Conservation (phyloP, 1,140 invertebrate species). For the Mycetomoellerius zeteki region DNA sequence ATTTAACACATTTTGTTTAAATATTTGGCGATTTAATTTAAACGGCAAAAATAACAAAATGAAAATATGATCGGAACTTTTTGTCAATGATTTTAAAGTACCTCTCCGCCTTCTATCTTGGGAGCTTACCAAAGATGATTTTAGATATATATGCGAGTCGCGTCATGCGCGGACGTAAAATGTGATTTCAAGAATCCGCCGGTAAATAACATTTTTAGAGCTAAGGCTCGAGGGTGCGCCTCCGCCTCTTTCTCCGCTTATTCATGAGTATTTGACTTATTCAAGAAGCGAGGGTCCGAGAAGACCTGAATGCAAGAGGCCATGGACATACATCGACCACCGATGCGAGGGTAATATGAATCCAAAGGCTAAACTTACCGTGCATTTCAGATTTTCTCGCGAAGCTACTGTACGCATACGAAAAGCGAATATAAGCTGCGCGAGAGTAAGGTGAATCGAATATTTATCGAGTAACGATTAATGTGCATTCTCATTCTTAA, state of each 20-base stretch:
- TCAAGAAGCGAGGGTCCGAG: conserved; percentile 79
- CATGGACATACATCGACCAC: conserved; percentile 74
- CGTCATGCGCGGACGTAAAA: conserved; percentile 62
- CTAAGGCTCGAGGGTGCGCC: conserved; percentile 35
- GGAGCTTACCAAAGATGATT: conserved; percentile 20
- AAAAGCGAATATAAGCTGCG: conserved; percentile 19
- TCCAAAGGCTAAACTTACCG: conserved; percentile 67
- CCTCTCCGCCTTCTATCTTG: neutral
- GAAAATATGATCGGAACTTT: neutral
- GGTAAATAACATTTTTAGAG: conserved; percentile 74
- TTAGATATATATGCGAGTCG: conserved; percentile 20
- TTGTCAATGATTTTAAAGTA: conserved; percentile 32
- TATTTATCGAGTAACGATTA: conserved; percentile 56
- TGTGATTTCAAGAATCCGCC: conserved; percentile 69
- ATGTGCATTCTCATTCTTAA: conserved; percentile 34
- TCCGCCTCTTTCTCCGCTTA: conserved; percentile 77
- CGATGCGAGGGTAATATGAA: conserved; percentile 78
- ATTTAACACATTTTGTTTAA: neutral
- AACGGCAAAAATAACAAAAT: neutral
- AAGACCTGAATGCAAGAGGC: conserved; percentile 71
- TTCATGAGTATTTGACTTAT: conserved; percentile 85
- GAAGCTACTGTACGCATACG: conserved; percentile 35
- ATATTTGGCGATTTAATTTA: neutral
- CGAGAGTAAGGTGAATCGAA: conserved; percentile 24
- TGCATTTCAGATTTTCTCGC: conserved; percentile 70